Conservation (phyloP, 2,888 invertebrate genomes). For the Brachylomia viminalis region DNA sequence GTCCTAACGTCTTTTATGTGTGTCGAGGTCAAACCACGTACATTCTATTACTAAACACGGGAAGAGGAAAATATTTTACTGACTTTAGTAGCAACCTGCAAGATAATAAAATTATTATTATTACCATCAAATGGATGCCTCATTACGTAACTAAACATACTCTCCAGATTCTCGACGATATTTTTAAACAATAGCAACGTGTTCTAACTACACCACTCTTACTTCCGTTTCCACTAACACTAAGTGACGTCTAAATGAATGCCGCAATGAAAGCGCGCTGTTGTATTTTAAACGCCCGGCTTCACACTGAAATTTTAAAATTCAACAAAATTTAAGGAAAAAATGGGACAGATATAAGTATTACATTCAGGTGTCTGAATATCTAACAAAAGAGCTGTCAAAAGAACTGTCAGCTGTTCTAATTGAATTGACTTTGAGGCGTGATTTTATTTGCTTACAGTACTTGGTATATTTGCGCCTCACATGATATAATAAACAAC, state of each 20-base stretch:
- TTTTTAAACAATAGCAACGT: no score
- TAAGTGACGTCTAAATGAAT: neutral
- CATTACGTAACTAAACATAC: neutral
- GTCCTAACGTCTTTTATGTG: conserved; percentile 6
- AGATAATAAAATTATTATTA: no score
- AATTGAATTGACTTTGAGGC: neutral
- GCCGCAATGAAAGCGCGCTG: neutral
- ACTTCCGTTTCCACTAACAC: neutral
- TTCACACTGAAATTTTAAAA: neutral
- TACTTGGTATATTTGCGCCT: neutral
- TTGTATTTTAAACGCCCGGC: neutral
- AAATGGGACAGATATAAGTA: neutral
- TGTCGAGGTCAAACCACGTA: neutral
- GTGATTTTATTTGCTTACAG: neutral
- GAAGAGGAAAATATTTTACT: neutral
- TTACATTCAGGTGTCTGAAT: neutral
- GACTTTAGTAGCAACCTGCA: neutral
- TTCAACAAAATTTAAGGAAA: no score
- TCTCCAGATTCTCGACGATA: no score
- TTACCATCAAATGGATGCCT: neutral
- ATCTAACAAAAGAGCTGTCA: neutral
- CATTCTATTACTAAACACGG: neutral
- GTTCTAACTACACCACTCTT: neutral
- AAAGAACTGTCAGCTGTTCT: neutral
- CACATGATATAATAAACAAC: neutral